A percentile compares a stretch with the other conserved stretches of the same genome.
Evolutionary conservation across 2,113 vertebrate species (phyloP).

Genomic region (Corythornis cristatus): DNA sequence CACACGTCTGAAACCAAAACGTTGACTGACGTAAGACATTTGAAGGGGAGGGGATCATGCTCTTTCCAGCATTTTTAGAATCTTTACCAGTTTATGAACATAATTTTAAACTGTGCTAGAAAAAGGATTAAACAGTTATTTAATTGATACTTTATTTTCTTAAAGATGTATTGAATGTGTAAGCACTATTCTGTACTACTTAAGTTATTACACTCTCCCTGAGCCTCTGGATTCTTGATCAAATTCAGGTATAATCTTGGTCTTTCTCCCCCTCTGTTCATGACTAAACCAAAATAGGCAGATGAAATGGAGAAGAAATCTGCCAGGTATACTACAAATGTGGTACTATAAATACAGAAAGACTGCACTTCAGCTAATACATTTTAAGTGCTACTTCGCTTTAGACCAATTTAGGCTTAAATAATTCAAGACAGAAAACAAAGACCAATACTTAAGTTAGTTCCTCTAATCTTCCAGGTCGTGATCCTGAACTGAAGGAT

Average conservation of each 20-base stretch:
- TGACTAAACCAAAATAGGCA: background rate
- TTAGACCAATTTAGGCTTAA: background rate
- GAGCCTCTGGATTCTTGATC: background rate
- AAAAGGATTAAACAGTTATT: background rate
- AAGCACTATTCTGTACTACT: background rate
- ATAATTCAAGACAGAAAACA: background rate
- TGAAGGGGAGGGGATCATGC: background rate
- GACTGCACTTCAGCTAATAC: background rate
- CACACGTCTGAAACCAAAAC: background rate
- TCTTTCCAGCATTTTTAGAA: background rate
- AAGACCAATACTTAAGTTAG: background rate
- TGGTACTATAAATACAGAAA: background rate
- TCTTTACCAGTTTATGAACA: background rate
- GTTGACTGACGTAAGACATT: background rate
- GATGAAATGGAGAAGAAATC: background rate
- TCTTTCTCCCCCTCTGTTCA: background rate
- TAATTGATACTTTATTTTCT: background rate
- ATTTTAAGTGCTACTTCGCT: background rate
- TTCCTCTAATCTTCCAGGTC: background rate
- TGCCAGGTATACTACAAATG: background rate
- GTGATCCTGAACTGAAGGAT: background rate
- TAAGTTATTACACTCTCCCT: background rate
- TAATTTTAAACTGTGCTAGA: background rate
- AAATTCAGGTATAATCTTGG: background rate
- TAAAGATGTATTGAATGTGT: background rate